phyloP scores from a whole-genome alignment of 2,888 invertebrate species.

The Oscheius sp. region DNA sequence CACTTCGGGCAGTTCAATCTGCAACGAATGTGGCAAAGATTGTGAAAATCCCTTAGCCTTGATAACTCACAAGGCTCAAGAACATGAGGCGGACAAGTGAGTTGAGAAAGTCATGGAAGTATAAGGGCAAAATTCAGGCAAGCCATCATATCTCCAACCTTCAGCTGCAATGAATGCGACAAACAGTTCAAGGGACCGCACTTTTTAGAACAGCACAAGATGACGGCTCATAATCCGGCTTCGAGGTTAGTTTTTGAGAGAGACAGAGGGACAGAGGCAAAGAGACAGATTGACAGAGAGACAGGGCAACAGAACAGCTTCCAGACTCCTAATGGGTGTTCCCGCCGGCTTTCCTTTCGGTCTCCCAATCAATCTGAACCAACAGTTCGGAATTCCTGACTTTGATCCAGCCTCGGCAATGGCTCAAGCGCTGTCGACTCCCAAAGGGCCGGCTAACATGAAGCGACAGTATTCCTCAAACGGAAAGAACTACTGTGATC shows the following conservation, averaged over 20 bases:
- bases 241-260: too few relatives aligned
- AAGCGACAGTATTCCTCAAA: conserved; percentile 70
- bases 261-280: conserved; percentile 12
- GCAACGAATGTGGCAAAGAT: conserved; percentile 40
- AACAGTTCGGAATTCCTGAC: conserved; percentile 29
- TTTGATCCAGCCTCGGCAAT: conserved; percentile 34
- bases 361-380: conserved; percentile 18
- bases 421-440: conserved; percentile 37
- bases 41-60: conserved; percentile 37
- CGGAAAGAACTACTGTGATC: conserved; percentile 73
- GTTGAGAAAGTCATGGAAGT: not conserved
- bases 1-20: conserved; percentile 16
- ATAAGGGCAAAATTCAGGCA: too few relatives aligned
- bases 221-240: conserved; percentile 89
- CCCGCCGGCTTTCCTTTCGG: conserved; percentile 14
- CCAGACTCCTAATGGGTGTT: conserved; percentile 23
- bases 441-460: conserved; percentile 39
- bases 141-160: conserved; percentile 73
- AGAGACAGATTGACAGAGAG: not conserved
- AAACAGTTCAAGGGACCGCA: conserved; percentile 99
- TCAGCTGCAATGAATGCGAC: conserved; percentile 96
- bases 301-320: not conserved
- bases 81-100: conserved; percentile 38
- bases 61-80: conserved; percentile 41
- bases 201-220: conserved; percentile 96